Evolutionary conservation across 2,797 vertebrate genomes (phyloP).

Genomic region (Coendou prehensilis): DNA sequence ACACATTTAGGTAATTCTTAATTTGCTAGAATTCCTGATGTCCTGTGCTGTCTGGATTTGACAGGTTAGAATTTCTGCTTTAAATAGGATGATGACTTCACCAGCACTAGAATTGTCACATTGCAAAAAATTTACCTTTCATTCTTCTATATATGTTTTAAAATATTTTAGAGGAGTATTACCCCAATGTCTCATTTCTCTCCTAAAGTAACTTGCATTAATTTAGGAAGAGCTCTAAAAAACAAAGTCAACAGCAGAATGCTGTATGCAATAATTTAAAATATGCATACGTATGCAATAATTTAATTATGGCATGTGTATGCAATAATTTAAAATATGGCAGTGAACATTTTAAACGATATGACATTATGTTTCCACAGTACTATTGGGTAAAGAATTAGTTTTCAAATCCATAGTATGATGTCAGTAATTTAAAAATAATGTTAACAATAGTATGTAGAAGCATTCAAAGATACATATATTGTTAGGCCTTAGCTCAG

Average conservation of each 20-base stretch:
- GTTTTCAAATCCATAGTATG: background rate
- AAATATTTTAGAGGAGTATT: background rate
- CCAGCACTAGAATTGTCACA: background rate
- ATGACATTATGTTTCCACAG: background rate
- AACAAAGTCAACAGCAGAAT: background rate
- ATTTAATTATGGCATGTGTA: background rate
- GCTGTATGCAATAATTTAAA: background rate
- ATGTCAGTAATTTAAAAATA: slow-evolving; percentile 30
- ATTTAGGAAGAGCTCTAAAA: slow-evolving; percentile 8
- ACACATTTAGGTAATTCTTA: slow-evolving; percentile 56
- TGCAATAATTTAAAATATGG: background rate
- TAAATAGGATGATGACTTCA: background rate
- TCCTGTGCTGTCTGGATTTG: background rate
- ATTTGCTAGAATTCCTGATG: slow-evolving; percentile 52
- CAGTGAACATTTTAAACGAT: slow-evolving; percentile 13
- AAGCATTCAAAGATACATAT: background rate
- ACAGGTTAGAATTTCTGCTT: slow-evolving; percentile 40
- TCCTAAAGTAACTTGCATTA: slow-evolving; percentile 3
- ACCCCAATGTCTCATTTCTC: background rate
- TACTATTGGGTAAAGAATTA: slow-evolving; percentile 15
- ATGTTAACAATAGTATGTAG: background rate
- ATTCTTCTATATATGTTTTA: slow-evolving; percentile 26
- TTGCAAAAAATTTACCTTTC: slow-evolving; percentile 24
- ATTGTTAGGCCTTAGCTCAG: background rate
- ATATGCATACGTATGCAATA: background rate